Evolutionary conservation across 2,888 invertebrate genomes (phyloP), one percentile per base, ranked within the genome.

Genomic region (Catocala sponsa): DNA sequence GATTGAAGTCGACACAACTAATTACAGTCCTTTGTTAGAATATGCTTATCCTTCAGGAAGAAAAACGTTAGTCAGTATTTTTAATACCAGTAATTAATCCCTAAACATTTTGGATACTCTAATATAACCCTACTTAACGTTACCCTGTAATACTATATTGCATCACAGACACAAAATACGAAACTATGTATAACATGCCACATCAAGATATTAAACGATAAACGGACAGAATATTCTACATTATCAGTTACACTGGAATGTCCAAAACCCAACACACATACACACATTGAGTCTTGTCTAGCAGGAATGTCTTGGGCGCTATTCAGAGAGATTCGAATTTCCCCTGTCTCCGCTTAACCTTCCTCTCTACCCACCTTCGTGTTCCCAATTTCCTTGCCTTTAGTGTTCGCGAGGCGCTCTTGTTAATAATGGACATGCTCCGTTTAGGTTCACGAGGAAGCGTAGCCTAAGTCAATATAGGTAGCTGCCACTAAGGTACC

Each of bases 311-410:
- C 48, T 47, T 52, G 47, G 43, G 41, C 47, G 49, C 55, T 60
- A 54, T 50, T 51, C 55, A 55, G 33, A 46, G 12, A 50, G 42
- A n/a, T 62, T 54, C 44, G 58, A 61, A 60, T 59, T 70, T 70
- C 59, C 76, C 62, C 35, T 12, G 13, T 4, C 48, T 49, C 38
- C 15, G 15, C 32, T 41, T 47, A 41, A 12, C 35, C 47, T 32
- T 6, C 35, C 35, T 41, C 11, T 41, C 44, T 44, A 47, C 62
- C 15, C 15, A 11, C 25, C 46, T 9, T 13, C 46, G 49, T 38
- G 33, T 63, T 63, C 66, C 59, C 76, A 74, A 75, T 75, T 75
- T 76, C 74, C 76, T 65, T 38, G 25, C 53, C 65, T 56, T 47
- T 38, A 68, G 54, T 47, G 13, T 49, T 55, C 50, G 49, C 42